These are phyloP conservation scores for Drosophila kurseongensis DNA, from an alignment of 1,140 invertebrate species.

Conservation along the genomic window DNA sequence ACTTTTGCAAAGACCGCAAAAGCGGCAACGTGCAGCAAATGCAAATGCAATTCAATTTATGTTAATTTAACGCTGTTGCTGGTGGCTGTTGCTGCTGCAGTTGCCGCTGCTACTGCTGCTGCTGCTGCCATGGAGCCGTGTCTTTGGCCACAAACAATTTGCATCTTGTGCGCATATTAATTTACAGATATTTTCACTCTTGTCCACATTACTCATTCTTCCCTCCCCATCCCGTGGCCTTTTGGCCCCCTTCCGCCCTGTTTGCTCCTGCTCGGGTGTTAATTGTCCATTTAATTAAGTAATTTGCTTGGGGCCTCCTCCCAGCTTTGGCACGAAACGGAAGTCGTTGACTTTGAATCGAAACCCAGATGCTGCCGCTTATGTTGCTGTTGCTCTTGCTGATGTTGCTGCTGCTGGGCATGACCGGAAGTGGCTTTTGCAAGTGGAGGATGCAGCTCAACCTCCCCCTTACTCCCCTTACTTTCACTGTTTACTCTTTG, in stretches of 20 bases:
- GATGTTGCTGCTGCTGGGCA: constrained; percentile 28
- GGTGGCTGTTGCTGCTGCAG: constrained; percentile 24
- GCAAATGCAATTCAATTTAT: constrained; percentile 85
- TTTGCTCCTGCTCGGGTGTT: constrained; percentile 63
- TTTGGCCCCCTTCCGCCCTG: background rate
- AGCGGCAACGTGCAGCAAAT: constrained; percentile 71
- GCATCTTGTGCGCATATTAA: constrained; percentile 83
- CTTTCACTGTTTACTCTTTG: constrained; percentile 41
- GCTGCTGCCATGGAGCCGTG: constrained; percentile 48
- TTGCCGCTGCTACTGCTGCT: constrained; percentile 22
- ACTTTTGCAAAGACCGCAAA: constrained; percentile 48
- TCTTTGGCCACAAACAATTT: constrained; percentile 81
- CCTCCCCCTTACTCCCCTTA: background rate
- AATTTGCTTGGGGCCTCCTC: constrained; percentile 68
- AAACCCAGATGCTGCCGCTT: constrained; percentile 49
- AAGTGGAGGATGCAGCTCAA: constrained; percentile 22
- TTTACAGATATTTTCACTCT: constrained; percentile 81
- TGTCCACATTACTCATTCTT: constrained; percentile 73
- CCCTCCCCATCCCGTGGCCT: constrained; percentile 2
- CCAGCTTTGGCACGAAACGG: constrained; percentile 49
- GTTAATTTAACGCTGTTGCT: constrained; percentile 75
- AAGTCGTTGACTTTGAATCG: constrained; percentile 81
- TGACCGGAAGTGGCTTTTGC: constrained; percentile 68
- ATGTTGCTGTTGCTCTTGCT: constrained; percentile 1
- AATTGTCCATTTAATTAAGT: constrained; percentile 84